Evolutionary conservation across 2,888 invertebrate genomes (phyloP).

Genomic region (Achlya flavicornis): DNA sequence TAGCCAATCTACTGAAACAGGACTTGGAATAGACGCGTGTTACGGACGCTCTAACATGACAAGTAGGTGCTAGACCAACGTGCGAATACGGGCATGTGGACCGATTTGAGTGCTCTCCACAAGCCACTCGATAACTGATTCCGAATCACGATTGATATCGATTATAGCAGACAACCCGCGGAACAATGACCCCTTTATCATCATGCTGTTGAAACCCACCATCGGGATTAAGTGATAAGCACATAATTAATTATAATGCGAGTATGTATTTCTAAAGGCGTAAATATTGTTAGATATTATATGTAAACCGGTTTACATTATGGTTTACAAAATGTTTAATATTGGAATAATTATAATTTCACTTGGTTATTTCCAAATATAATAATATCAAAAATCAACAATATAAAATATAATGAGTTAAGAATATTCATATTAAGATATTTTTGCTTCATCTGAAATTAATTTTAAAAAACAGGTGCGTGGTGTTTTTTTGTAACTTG

Average conservation of each 20-base stretch:
- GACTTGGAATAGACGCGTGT: constrained; percentile 54
- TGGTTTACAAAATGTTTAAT: no score
- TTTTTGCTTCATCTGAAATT: no score
- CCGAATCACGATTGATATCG: constrained; percentile 65
- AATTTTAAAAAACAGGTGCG: no score
- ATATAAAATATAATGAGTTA: no score
- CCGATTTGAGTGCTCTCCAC: constrained; percentile 54
- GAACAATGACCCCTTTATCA: constrained; percentile 56
- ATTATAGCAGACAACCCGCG: constrained; percentile 50
- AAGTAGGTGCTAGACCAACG: constrained; percentile 57
- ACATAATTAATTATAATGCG: constrained; percentile 8
- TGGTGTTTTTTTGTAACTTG: no score
- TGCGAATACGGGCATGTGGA: constrained; percentile 54
- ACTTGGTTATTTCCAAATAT: no score
- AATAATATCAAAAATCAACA: no score
- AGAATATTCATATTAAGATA: no score
- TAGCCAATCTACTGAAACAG: constrained; percentile 53
- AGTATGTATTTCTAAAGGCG: neutral
- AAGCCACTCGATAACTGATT: constrained; percentile 65
- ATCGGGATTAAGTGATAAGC: constrained; percentile 8
- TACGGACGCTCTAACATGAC: constrained; percentile 50
- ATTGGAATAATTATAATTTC: no score
- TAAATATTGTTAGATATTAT: neutral
- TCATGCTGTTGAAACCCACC: constrained; percentile 31
- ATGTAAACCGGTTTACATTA: no score